A percentile compares a stretch with the other conserved stretches of the same genome.
phyloP scores from a whole-genome alignment of 2,888 invertebrate species.

The Dynastes grantii region DNA sequence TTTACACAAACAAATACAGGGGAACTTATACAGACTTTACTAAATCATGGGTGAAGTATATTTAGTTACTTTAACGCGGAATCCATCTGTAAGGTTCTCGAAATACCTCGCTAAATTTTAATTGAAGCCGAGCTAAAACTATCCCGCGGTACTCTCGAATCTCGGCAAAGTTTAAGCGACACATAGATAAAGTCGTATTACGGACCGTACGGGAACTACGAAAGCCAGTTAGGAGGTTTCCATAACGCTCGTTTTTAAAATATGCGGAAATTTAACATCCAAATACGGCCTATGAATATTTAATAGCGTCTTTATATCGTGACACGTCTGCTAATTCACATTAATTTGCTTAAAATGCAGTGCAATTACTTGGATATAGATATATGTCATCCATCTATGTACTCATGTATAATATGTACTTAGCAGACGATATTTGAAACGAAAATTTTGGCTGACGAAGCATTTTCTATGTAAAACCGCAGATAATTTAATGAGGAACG shows the following conservation, averaged over 20 bases:
- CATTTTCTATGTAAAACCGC: no score
- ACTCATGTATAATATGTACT: no score
- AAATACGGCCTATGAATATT: not conserved
- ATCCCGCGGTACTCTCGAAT: not conserved
- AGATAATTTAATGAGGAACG: no score
- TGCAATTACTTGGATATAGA: not conserved
- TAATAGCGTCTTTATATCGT: not conserved
- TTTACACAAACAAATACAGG: no score
- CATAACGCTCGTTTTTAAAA: not conserved
- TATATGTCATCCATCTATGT: no score
- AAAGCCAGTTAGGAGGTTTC: not conserved
- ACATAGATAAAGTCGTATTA: not conserved
- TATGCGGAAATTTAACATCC: not conserved
- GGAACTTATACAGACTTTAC: no score
- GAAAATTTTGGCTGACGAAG: no score
- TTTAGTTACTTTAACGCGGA: not conserved
- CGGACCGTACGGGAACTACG: not conserved
- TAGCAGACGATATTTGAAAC: no score
- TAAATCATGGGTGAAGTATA: not conserved
- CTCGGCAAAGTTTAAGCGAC: not conserved
- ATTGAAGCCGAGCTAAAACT: not conserved
- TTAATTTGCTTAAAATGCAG: conserved; percentile 2
- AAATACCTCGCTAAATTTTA: not conserved
- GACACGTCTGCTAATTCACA: not conserved
- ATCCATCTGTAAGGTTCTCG: not conserved